Evolutionary conservation across 1,140 invertebrate genomes (phyloP).

Genomic region (Vanessa tameamea): DNA sequence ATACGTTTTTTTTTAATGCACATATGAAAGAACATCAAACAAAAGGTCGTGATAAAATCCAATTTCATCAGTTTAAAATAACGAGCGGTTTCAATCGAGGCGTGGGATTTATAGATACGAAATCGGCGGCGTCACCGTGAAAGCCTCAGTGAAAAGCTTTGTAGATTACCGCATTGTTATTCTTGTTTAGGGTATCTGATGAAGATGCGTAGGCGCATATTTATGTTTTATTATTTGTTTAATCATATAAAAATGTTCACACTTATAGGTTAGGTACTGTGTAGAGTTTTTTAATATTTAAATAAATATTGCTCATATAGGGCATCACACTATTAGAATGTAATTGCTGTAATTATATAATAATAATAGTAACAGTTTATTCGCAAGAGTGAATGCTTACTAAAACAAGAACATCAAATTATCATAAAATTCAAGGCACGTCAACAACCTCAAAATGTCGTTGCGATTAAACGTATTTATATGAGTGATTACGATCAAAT

Average conservation of each 20-base stretch:
- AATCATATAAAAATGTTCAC: too few species aligned
- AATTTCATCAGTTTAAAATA: slow-evolving; percentile 33
- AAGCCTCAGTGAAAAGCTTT: slow-evolving; percentile 42
- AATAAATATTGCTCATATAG: too few species aligned
- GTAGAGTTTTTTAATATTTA: too few species aligned
- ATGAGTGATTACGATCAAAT: background rate
- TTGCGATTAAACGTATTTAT: background rate
- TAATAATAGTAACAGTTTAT: too few species aligned
- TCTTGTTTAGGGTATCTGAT: slow-evolving; percentile 25
- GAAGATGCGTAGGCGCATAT: background rate
- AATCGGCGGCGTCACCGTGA: slow-evolving; percentile 39
- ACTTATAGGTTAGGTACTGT: too few species aligned
- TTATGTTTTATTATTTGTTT: background rate
- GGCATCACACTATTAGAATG: too few species aligned
- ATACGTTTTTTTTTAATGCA: background rate
- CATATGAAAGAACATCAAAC: slow-evolving; percentile 11
- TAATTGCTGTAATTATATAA: too few species aligned
- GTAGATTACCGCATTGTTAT: slow-evolving; percentile 34
- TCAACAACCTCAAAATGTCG: slow-evolving; percentile 12
- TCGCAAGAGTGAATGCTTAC: too few species aligned
- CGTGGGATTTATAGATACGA: slow-evolving; percentile 38
- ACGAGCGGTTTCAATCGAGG: slow-evolving; percentile 27
- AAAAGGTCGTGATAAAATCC: slow-evolving; percentile 21
- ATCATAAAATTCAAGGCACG: slow-evolving; percentile 1
- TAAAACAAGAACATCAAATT: too few species aligned